Evolutionary conservation across 2,113 vertebrate species (phyloP).

Genomic region (Melanostigma gelatinosum): DNA sequence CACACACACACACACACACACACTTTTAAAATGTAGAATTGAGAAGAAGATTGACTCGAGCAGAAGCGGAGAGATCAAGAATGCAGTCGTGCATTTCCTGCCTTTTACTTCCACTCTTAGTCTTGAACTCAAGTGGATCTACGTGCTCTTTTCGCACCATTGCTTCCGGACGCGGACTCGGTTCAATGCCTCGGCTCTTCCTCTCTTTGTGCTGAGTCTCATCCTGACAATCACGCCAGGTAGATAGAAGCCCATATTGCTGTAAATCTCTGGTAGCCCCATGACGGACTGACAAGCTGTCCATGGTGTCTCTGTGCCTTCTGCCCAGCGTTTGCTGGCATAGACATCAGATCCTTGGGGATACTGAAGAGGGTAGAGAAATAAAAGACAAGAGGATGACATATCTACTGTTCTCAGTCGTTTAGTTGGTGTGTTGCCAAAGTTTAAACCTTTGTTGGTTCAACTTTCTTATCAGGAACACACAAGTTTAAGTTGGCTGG

Average conservation of each 20-base stretch:
- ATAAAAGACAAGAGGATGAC: neutral
- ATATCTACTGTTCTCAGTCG: neutral
- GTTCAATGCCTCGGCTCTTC: neutral
- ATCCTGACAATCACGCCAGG: neutral
- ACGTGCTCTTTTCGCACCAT: neutral
- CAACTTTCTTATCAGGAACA: neutral
- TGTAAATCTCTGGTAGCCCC: neutral
- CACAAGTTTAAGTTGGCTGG: too few species aligned
- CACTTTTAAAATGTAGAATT: too few species aligned
- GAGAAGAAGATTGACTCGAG: too few species aligned
- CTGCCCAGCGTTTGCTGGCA: neutral
- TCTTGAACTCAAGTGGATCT: neutral
- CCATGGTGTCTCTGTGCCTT: neutral
- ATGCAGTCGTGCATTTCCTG: slow-evolving; percentile 4
- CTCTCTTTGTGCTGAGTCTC: neutral
- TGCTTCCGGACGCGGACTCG: neutral
- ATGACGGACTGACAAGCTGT: slow-evolving; percentile 11
- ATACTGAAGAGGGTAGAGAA: neutral
- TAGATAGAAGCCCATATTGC: neutral
- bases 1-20: too few species aligned
- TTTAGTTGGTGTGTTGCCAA: slow-evolving; percentile 2
- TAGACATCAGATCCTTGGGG: neutral
- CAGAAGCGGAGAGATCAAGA: slow-evolving; percentile 15
- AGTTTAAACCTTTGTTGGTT: neutral
- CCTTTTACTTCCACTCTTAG: slow-evolving; percentile 13